Evolutionary conservation across 2,113 vertebrate genomes (phyloP).

Genomic region (Ardeotis arabs): DNA sequence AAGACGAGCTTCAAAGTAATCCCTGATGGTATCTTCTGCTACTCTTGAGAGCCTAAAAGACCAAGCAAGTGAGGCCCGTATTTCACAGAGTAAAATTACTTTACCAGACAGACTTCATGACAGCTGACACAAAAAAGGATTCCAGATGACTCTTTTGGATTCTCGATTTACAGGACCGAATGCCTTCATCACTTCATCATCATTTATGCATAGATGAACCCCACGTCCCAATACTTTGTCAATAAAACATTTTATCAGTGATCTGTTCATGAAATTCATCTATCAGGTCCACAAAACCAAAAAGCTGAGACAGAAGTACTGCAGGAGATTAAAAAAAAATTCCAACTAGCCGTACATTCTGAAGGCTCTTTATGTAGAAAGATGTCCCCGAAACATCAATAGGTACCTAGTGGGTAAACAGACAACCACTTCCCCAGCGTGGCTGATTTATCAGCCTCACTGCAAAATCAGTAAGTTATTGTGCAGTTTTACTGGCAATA

Average conservation of each 20-base stretch:
- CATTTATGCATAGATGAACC: background rate
- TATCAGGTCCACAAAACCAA: background rate
- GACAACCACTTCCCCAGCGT: background rate
- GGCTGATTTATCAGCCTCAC: background rate
- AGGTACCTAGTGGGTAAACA: background rate
- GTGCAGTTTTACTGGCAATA: background rate
- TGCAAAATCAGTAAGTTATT: background rate
- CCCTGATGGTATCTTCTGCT: slow-evolving; percentile 89
- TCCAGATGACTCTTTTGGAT: background rate
- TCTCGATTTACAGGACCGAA: background rate
- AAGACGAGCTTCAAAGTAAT: slow-evolving; percentile 91
- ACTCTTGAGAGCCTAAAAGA: slow-evolving; percentile 85
- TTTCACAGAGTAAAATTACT: background rate
- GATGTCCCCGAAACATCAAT: background rate
- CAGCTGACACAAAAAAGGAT: background rate
- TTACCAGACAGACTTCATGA: background rate
- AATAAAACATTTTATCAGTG: background rate
- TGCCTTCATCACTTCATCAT: background rate
- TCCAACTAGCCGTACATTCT: background rate
- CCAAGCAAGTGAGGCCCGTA: background rate
- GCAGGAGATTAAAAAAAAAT: background rate
- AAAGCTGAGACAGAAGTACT: background rate
- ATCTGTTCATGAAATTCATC: background rate
- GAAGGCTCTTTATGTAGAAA: background rate
- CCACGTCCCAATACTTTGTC: background rate